Conservation (phyloP, 2,888 invertebrate genomes). For the Noctua janthina region DNA sequence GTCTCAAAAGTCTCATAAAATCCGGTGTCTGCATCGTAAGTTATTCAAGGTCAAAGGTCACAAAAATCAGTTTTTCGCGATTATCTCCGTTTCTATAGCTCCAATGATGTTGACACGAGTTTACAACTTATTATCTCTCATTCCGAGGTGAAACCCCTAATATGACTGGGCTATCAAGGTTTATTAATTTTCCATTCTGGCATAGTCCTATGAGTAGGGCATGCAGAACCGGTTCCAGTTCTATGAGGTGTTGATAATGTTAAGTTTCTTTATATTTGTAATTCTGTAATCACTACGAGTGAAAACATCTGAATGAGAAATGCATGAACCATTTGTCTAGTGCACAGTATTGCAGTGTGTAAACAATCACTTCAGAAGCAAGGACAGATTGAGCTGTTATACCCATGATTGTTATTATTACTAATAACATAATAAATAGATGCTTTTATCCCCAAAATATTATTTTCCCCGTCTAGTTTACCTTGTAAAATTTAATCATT, state of each 20-base stretch:
- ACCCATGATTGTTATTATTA: not conserved
- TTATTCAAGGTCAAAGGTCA: too few relatives aligned
- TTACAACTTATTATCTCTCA: too few relatives aligned
- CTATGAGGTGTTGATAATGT: too few relatives aligned
- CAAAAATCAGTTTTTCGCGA: too few relatives aligned
- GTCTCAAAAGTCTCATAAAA: too few relatives aligned
- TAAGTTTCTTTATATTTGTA: not conserved
- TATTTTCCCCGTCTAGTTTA: constrained; percentile 4
- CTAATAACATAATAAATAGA: constrained; percentile 1
- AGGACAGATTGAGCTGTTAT: not conserved
- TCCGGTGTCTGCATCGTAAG: too few relatives aligned
- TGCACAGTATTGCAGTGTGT: not conserved
- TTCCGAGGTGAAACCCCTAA: too few relatives aligned
- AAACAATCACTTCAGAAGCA: constrained; percentile 6
- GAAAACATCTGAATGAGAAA: not conserved
- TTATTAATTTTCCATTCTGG: not conserved
- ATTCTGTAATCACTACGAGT: not conserved
- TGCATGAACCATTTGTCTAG: not conserved
- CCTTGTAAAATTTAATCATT: not conserved
- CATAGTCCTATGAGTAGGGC: not conserved
- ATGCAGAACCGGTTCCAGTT: not conserved
- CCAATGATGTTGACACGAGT: too few relatives aligned
- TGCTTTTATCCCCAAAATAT: constrained; percentile 24
- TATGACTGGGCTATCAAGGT: not conserved
- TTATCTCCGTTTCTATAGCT: too few relatives aligned